Percentiles rank a stretch among this genome's conserved stretches.
phyloP scores from a whole-genome alignment of 2,113 vertebrate species.

The Corythoichthys intestinalis region DNA sequence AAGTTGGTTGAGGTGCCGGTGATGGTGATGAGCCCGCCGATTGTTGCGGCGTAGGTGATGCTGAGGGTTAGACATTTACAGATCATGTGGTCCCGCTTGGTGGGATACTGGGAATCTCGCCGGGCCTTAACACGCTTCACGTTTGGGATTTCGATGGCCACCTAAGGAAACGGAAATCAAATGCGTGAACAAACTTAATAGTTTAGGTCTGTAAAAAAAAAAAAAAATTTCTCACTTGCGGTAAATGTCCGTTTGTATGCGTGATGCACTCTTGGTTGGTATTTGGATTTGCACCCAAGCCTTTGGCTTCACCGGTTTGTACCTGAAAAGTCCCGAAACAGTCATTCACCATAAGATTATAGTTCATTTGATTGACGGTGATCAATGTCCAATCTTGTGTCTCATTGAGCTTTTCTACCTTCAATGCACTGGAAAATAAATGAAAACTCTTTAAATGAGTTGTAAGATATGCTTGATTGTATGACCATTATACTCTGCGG shows the following conservation, averaged over 20 bases:
- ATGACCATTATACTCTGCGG: too few relatives aligned
- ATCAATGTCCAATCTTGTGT: too few relatives aligned
- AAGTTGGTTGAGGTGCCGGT: constrained; percentile 97
- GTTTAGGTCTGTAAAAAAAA: not conserved
- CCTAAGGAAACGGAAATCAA: constrained; percentile 47
- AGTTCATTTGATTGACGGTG: not conserved
- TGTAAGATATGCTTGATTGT: too few relatives aligned
- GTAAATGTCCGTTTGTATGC: constrained; percentile 72
- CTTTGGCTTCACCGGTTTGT: constrained; percentile 69
- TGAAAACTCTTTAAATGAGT: too few relatives aligned
- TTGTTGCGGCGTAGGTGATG: constrained; percentile 92
- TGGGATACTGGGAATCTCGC: constrained; percentile 80
- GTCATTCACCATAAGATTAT: not conserved
- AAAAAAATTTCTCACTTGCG: constrained; percentile 70
- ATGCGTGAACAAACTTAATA: not conserved
- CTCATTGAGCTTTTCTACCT: too few relatives aligned
- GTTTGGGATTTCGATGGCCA: constrained; percentile 67
- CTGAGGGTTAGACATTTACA: constrained; percentile 95
- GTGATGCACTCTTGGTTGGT: constrained; percentile 53
- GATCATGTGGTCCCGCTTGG: constrained; percentile 90
- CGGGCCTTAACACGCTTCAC: constrained; percentile 63
- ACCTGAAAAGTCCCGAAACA: constrained; percentile 12
- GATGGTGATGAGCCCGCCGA: constrained; percentile 95
- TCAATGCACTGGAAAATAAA: too few relatives aligned
- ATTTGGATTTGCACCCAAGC: constrained; percentile 64